phyloP scores from a whole-genome alignment of 2,113 vertebrate species.

The Neogale vison region DNA sequence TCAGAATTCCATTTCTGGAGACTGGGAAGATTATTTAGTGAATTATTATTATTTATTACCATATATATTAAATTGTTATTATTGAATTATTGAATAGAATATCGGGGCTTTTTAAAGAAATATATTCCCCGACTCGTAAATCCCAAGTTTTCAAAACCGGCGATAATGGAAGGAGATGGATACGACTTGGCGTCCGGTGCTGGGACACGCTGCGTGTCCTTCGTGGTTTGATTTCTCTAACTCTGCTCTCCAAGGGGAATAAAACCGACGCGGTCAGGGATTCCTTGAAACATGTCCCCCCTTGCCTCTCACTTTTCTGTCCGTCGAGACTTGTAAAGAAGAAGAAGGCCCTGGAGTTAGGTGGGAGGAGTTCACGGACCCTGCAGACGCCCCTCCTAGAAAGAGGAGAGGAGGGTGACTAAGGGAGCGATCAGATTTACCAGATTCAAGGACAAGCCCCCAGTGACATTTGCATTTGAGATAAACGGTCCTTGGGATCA shows the following conservation, averaged over 20 bases:
- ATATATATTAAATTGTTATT: too few species aligned
- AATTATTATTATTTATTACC: too few species aligned
- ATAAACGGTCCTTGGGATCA: not conserved
- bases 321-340: not conserved
- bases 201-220: not conserved
- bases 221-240: not conserved
- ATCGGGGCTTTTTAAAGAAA: not conserved
- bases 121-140: not conserved
- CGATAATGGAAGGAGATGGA: not conserved
- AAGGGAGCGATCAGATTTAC: not conserved
- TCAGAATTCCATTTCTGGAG: not conserved
- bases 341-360: not conserved
- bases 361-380: not conserved
- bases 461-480: not conserved
- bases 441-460: not conserved
- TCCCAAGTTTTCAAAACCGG: not conserved
- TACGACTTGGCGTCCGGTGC: not conserved
- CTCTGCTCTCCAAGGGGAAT: not conserved
- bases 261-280: not conserved
- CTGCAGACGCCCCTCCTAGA: fast-evolving
- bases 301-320: not conserved
- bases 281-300: not conserved
- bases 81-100: not conserved
- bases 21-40: not conserved
- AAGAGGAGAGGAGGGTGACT: not conserved